These are phyloP conservation scores for Rhinogobio ventralis DNA, from an alignment of 2,797 vertebrate genomes.

Conservation along the genomic window DNA sequence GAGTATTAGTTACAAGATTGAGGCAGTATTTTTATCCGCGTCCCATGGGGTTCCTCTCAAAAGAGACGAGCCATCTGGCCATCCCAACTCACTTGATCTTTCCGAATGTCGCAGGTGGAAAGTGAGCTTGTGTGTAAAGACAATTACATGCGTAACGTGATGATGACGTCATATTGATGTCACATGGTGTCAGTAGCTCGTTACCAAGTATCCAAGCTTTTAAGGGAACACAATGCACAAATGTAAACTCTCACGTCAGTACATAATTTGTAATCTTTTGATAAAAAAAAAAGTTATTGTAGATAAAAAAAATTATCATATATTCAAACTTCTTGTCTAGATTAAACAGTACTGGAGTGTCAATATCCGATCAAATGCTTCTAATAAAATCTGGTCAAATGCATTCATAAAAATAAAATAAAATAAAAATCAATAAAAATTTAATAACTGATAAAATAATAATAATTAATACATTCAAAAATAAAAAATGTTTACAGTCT, in stretches of 20 bases:
- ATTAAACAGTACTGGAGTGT: neutral
- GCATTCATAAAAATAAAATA: too few species aligned
- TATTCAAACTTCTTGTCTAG: too few species aligned
- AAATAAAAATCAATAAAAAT: too few species aligned
- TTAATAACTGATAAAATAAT: too few species aligned
- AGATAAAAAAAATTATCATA: too few species aligned
- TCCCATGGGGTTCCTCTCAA: slow-evolving; percentile 40
- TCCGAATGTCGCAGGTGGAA: slow-evolving; percentile 41
- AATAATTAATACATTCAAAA: neutral
- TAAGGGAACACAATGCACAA: neutral
- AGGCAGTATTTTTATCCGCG: slow-evolving; percentile 42
- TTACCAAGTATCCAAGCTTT: neutral
- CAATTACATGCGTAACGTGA: too few species aligned
- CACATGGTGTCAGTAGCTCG: neutral
- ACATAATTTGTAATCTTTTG: neutral
- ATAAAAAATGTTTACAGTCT: neutral
- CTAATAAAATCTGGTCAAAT: neutral
- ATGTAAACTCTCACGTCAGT: neutral
- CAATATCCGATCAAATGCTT: neutral
- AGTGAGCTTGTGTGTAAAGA: slow-evolving; percentile 1
- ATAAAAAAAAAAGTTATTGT: too few species aligned
- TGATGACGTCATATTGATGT: neutral
- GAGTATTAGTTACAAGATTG: slow-evolving; percentile 70
- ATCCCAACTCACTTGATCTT: too few species aligned
- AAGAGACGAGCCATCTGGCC: neutral